A percentile compares a stretch with the other conserved stretches of the same genome.
These are phyloP conservation scores for Hiodon tergisus DNA, from an alignment of 2,113 vertebrate species.

Conservation along the genomic window DNA sequence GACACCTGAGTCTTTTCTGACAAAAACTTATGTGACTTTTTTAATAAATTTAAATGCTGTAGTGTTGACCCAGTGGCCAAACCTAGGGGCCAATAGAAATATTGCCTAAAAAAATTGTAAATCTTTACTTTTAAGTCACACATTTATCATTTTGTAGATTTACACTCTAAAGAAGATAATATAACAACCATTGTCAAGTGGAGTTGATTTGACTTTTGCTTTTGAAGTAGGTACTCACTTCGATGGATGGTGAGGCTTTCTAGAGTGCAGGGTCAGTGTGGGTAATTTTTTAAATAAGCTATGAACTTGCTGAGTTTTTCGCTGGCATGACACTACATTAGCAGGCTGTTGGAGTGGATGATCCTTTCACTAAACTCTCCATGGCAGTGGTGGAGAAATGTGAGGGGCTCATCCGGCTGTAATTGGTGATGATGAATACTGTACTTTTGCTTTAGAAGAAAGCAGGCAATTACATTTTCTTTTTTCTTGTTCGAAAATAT, in stretches of 20 bases:
- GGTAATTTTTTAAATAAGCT: slow-evolving; percentile 9
- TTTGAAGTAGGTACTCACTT: background rate
- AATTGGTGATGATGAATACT: slow-evolving; percentile 4
- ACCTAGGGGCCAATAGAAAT: too few species aligned
- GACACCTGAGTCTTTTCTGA: too few species aligned
- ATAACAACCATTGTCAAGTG: background rate
- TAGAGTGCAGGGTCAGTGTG: slow-evolving; percentile 19
- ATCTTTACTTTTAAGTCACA: too few species aligned
- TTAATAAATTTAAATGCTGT: too few species aligned
- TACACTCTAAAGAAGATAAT: background rate
- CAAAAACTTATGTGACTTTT: too few species aligned
- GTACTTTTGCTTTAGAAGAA: background rate
- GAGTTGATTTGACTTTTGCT: background rate
- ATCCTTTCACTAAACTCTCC: background rate
- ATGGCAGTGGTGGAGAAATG: slow-evolving; percentile 2
- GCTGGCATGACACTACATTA: background rate
- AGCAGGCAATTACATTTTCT: too few species aligned
- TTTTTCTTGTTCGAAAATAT: too few species aligned
- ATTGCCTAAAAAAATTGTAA: too few species aligned
- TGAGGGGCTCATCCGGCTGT: background rate
- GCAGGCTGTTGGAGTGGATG: background rate
- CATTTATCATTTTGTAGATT: background rate
- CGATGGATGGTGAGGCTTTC: slow-evolving; percentile 7
- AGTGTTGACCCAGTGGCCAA: too few species aligned
- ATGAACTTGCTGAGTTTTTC: background rate